phyloP scores from a whole-genome alignment of 2,113 vertebrate genomes.

The Strix uralensis region DNA sequence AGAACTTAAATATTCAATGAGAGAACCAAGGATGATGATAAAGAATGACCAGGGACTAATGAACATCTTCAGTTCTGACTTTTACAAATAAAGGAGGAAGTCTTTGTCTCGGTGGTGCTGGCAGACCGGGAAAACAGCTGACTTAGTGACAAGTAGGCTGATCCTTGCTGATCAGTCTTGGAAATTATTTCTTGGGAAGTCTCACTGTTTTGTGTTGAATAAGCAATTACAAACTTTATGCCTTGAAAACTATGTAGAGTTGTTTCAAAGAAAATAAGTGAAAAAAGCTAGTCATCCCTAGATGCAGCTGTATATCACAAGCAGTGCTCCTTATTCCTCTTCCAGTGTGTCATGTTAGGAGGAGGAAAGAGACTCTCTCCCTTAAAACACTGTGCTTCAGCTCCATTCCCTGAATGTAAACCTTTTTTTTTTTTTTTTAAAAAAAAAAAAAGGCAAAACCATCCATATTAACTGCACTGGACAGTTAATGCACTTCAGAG shows the following conservation, averaged over 20 bases:
- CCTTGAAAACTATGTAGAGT: background rate
- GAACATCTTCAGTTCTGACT: background rate
- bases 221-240: background rate
- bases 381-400: background rate
- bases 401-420: background rate
- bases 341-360: background rate
- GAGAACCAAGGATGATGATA: constrained; percentile 22
- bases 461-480: background rate
- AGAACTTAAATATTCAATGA: constrained; percentile 12
- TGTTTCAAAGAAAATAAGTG: background rate
- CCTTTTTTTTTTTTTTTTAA: no score
- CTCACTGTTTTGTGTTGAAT: background rate
- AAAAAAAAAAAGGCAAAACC: background rate
- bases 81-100: background rate
- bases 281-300: background rate
- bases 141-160: background rate
- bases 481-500: background rate
- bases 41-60: background rate
- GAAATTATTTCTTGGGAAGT: background rate
- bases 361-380: background rate
- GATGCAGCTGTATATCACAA: background rate
- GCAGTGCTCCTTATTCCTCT: background rate
- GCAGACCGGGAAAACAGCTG: background rate
- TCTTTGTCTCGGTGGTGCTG: background rate
- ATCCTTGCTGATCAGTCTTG: background rate